Base-by-base conservation (phyloP, 2,113 vertebrate species). In the Mus pahari region DNA sequence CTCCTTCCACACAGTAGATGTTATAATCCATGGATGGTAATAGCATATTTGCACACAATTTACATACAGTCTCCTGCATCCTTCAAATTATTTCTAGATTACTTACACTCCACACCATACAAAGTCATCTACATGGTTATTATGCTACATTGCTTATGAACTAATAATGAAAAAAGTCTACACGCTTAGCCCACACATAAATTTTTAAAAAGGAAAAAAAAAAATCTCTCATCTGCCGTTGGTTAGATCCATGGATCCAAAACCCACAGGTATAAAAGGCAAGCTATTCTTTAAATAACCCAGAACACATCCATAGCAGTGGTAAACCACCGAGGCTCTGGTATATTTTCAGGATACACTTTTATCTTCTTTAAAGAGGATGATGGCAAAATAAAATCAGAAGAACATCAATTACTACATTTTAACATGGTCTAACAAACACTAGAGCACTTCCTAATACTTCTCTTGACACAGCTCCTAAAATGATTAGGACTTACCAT, bases 351-450 rank as follows among this genome's bases (percentile, higher is more conserved):
- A 94, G 3, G 7, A 70, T 77, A 77, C 86, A 50, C 13, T 14
- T 45, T 42, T 42, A 58, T 58, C 78, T 92, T 92, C 42, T 75
- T 90, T 58, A 86, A 96, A 92, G 10, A 89, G 55, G 39, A 62
- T 75, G 50, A 95, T 10, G 31, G 9, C 86, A 22, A 96, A 90
- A 74, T 82, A 77, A 94, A 94, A 93, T 91, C 73, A 79, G 48
- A 79, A 64, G 22, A 68, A 89, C 26, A 83, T 8, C 53, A 53
- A 81, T 45, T 79, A 53, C 36, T 53, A 64, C 42, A 64, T 78
- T 78, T 96, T 77, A 33, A 82, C 75, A 64, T 58, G 62, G 60
- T 86, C 68, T 89, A 81, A 79, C 11, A 81, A 75, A 78, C 68
- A 71, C 58, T 62, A 90, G 14, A 89, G 73, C 7, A 58, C 53